A percentile compares a stretch with the other conserved stretches of the same genome.
phyloP scores from a whole-genome alignment of 2,888 invertebrate species.

The Dynastes grantii region DNA sequence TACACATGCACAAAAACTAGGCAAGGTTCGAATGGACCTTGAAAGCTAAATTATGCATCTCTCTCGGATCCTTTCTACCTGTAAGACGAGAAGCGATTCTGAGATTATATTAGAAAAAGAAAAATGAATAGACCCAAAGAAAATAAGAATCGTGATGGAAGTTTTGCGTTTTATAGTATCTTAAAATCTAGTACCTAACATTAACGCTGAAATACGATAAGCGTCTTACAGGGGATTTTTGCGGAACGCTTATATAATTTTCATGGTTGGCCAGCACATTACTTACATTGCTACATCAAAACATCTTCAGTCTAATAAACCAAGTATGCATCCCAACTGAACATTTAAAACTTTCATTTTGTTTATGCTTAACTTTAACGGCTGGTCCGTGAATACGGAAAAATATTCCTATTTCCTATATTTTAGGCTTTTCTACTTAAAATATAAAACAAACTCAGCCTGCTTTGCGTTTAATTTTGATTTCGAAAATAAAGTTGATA shows the following conservation, averaged over 20 bases:
- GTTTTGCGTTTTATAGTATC: slow-evolving; percentile 7
- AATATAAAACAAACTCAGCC: no score
- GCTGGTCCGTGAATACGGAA: no score
- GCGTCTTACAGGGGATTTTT: not conserved
- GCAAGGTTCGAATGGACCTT: slow-evolving; percentile 36
- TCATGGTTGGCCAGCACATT: not conserved
- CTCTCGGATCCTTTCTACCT: slow-evolving; percentile 35
- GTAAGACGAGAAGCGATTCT: slow-evolving; percentile 25
- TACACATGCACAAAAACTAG: slow-evolving; percentile 41
- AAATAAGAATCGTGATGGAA: not conserved
- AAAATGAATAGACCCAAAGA: not conserved
- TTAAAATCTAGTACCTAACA: not conserved
- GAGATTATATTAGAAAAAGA: slow-evolving; percentile 25
- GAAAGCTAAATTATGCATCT: slow-evolving; percentile 35
- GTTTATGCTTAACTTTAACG: no score
- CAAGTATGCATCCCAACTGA: no score
- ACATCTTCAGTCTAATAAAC: not conserved
- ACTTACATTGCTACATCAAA: no score
- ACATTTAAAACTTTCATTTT: no score
- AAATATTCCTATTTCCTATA: no score
- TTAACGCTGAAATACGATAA: not conserved
- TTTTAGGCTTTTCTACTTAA: no score
- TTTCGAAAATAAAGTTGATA: no score
- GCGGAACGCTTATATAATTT: slow-evolving; percentile 1
- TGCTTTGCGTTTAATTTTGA: no score